Evolutionary conservation across 2,113 vertebrate species (phyloP).

Genomic region (Hoplias malabaricus): DNA sequence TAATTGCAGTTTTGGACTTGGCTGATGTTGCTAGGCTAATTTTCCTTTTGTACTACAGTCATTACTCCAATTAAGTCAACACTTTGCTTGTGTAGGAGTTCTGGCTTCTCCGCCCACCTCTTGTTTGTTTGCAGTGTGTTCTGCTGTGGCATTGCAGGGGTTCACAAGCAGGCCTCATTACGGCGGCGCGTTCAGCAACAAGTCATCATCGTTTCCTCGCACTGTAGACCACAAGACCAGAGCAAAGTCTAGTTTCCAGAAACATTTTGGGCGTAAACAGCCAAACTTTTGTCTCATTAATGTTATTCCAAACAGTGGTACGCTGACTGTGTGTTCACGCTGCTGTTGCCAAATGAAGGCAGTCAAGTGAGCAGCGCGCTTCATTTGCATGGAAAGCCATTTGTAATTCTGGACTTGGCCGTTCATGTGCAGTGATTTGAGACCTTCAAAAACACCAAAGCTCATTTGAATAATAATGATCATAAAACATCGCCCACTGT

Average conservation of each 20-base stretch:
- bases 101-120: neutral
- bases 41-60: neutral
- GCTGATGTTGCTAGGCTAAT: no score
- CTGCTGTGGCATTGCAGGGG: constrained; percentile 24
- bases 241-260: constrained; percentile 16
- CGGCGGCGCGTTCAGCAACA: constrained; percentile 31
- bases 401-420: constrained; percentile 76
- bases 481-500: constrained; percentile 74
- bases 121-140: constrained; percentile 31
- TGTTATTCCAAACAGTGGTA: constrained; percentile 50
- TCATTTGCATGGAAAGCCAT: constrained; percentile 77
- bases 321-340: constrained; percentile 33
- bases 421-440: constrained; percentile 79
- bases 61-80: neutral
- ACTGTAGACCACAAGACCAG: neutral
- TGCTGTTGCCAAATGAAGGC: constrained; percentile 67
- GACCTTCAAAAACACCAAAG: constrained; percentile 76
- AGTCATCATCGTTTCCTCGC: constrained; percentile 21
- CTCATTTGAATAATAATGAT: constrained; percentile 83
- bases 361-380: constrained; percentile 65
- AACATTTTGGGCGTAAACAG: constrained; percentile 38
- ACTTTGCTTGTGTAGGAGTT: neutral
- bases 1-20: neutral
- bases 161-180: constrained; percentile 44
- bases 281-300: constrained; percentile 47